These are phyloP conservation scores for Platysteira castanea DNA, from an alignment of 2,113 vertebrate species.

Conservation along the genomic window DNA sequence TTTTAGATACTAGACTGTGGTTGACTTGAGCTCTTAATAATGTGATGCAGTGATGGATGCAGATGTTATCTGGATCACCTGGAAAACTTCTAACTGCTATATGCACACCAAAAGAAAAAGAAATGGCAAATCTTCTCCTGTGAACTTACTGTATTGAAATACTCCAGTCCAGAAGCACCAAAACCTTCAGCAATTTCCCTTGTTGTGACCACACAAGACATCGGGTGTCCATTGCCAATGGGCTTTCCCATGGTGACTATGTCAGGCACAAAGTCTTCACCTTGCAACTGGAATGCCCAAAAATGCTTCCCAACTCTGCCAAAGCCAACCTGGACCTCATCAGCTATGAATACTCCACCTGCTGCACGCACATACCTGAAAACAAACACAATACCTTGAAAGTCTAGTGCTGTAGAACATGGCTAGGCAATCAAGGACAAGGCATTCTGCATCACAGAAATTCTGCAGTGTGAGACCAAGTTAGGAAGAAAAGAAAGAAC, in stretches of 20 bases:
- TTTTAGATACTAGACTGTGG: not conserved
- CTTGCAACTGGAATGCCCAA: constrained; percentile 94
- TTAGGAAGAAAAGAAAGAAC: not conserved
- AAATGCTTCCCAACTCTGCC: constrained; percentile 89
- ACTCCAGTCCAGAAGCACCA: constrained; percentile 86
- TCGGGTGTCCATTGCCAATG: constrained; percentile 94
- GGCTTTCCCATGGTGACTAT: constrained; percentile 99
- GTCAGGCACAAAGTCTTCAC: constrained; percentile 90
- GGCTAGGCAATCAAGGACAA: not conserved
- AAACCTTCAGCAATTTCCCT: constrained; percentile 89
- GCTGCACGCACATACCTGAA: constrained; percentile 80
- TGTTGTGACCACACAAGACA: constrained; percentile 96
- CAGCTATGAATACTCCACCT: constrained; percentile 90
- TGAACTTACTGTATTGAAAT: constrained; percentile 91
- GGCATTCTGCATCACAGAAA: not conserved
- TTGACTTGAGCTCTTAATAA: not conserved
- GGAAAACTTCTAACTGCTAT: not conserved
- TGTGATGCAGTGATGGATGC: not conserved
- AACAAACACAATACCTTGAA: not conserved
- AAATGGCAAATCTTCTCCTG: not conserved
- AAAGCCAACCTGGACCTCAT: constrained; percentile 97
- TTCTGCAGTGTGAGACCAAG: not conserved
- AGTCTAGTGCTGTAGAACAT: not conserved
- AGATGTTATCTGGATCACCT: not conserved
- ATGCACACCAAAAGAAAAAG: not conserved